Conservation (phyloP, 2,113 vertebrate genomes). For the Myocastor coypus region DNA sequence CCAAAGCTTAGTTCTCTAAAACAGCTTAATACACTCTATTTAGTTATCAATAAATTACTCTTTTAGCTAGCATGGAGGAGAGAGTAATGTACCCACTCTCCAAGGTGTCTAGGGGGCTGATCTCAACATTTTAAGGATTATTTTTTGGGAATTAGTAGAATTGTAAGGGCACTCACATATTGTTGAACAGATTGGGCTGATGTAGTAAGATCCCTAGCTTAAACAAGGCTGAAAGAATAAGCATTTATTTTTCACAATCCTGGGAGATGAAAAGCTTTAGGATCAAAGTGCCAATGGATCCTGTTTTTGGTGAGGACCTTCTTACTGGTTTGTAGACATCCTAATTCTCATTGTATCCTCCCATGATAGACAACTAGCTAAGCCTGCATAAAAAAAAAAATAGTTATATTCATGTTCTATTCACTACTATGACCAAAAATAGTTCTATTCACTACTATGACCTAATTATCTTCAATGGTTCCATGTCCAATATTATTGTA, state of each 20-base stretch:
- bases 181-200: not conserved
- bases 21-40: not conserved
- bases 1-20: not conserved
- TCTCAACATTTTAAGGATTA: not conserved
- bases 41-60: not conserved
- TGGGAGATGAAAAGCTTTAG: not conserved
- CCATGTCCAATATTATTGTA: not conserved
- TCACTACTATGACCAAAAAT: not conserved
- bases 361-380: not conserved
- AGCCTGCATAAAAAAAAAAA: not conserved
- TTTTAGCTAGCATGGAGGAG: not conserved
- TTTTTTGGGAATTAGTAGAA: not conserved
- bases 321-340: no score
- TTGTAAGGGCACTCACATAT: not conserved
- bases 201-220: not conserved
- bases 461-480: not conserved
- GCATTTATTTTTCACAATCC: not conserved
- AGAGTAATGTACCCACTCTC: not conserved
- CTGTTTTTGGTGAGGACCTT: not conserved
- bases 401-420: not conserved
- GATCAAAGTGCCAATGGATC: not conserved
- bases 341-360: not conserved
- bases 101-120: not conserved
- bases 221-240: not conserved
- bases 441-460: not conserved